A percentile compares a stretch with the other conserved stretches of the same genome.
Conservation (phyloP, 2,113 vertebrate species). For the Oryzias melastigma region DNA sequence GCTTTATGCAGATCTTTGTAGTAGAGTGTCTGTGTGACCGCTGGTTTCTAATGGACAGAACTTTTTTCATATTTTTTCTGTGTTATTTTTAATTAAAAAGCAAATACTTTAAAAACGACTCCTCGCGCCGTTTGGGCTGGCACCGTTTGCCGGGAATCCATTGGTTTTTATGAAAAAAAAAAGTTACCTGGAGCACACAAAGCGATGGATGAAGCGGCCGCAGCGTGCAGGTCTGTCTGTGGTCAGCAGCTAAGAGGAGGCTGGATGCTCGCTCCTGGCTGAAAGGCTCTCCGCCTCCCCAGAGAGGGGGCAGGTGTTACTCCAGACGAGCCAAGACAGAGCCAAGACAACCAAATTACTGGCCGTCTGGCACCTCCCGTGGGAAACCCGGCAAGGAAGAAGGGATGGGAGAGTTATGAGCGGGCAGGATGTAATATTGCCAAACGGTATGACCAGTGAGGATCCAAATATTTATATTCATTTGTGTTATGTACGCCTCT, state of each 20-base stretch:
- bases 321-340: slow-evolving; percentile 99
- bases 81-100: slow-evolving; percentile 91
- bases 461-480: slow-evolving; percentile 70
- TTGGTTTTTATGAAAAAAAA: neutral
- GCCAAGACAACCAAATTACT: slow-evolving; percentile 99
- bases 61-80: slow-evolving; percentile 94
- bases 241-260: slow-evolving; percentile 68
- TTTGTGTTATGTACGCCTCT: slow-evolving; percentile 41
- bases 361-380: slow-evolving; percentile 96
- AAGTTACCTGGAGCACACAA: no score
- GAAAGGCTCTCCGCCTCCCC: slow-evolving; percentile 85
- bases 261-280: slow-evolving; percentile 77
- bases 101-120: slow-evolving; percentile 74
- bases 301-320: slow-evolving; percentile 99
- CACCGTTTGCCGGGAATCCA: neutral
- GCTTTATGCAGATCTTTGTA: slow-evolving; percentile 98
- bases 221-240: slow-evolving; percentile 29
- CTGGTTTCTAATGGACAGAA: slow-evolving; percentile 93
- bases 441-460: slow-evolving; percentile 67
- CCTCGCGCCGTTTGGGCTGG: slow-evolving; percentile 10
- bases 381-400: slow-evolving; percentile 77
- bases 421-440: slow-evolving; percentile 64
- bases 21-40: slow-evolving; percentile 88
- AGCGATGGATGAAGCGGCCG: no score
- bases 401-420: slow-evolving; percentile 78